phyloP scores from a whole-genome alignment of 1,140 invertebrate genomes.

The Cotesia glomerata region DNA sequence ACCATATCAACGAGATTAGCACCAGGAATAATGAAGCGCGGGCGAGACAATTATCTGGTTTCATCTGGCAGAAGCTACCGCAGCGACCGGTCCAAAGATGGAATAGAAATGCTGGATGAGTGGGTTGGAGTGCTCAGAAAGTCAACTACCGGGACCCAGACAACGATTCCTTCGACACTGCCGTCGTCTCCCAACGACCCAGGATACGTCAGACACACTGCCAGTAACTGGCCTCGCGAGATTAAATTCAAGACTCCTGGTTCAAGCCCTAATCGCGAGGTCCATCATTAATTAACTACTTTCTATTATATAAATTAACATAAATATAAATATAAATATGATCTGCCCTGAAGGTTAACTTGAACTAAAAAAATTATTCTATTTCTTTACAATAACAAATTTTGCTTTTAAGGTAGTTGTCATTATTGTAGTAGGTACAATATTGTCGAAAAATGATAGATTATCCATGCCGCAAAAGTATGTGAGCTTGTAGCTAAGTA shows the following conservation, averaged over 20 bases:
- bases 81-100: constrained; percentile 44
- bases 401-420: no score
- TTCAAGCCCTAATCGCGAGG: constrained; percentile 65
- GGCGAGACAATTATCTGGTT: constrained; percentile 52
- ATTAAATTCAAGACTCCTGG: constrained; percentile 65
- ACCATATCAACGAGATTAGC: constrained; percentile 59
- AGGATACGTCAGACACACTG: constrained; percentile 73
- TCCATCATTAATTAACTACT: constrained; percentile 18
- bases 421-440: no score
- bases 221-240: constrained; percentile 69
- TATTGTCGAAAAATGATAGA: no score
- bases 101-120: constrained; percentile 58
- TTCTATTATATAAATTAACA: not conserved
- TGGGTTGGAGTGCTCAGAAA: constrained; percentile 61
- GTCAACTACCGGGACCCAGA: constrained; percentile 58
- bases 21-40: constrained; percentile 50
- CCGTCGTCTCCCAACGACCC: constrained; percentile 71
- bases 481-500: no score
- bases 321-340: not conserved
- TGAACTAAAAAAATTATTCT: not conserved
- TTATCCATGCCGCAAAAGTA: no score
- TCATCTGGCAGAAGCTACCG: constrained; percentile 45
- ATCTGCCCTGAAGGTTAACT: not conserved
- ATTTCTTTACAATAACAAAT: constrained; percentile 17
- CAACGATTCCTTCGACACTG: constrained; percentile 32